Conservation (phyloP, 2,888 invertebrate genomes). For the Rotaria sp. region DNA sequence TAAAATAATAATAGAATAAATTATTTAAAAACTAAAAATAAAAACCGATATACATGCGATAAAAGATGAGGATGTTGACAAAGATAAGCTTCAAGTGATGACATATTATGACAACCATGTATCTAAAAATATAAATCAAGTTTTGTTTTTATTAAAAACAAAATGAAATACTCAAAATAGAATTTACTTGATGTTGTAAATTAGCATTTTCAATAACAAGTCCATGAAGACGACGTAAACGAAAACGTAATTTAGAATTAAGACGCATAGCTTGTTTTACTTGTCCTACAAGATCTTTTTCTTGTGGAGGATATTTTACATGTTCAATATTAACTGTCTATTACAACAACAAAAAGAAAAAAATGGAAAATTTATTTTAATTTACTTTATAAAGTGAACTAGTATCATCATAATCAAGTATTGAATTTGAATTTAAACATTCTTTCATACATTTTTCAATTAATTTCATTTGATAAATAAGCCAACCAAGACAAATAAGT, state of each 20-base stretch:
- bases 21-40: not conserved
- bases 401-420: not conserved
- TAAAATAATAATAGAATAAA: not conserved
- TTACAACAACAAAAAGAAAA: not conserved
- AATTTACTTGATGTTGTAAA: not conserved
- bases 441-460: not conserved
- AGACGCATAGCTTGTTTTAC: not conserved
- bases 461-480: not conserved
- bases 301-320: not conserved
- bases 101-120: not conserved
- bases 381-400: not conserved
- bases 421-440: not conserved
- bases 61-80: constrained; percentile 24
- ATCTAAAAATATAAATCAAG: not conserved
- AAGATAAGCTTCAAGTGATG: constrained; percentile 21
- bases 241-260: not conserved
- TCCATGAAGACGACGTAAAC: not conserved
- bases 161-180: not conserved
- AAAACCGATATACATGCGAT: not conserved
- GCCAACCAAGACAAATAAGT: constrained; percentile 17
- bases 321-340: not conserved
- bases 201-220: not conserved
- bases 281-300: not conserved
- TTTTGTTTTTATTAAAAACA: not conserved
- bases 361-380: not conserved